Evolutionary conservation across 2,888 invertebrate genomes (phyloP), one percentile per base, ranked within the genome.

Genomic region (Mythimna albipuncta): DNA sequence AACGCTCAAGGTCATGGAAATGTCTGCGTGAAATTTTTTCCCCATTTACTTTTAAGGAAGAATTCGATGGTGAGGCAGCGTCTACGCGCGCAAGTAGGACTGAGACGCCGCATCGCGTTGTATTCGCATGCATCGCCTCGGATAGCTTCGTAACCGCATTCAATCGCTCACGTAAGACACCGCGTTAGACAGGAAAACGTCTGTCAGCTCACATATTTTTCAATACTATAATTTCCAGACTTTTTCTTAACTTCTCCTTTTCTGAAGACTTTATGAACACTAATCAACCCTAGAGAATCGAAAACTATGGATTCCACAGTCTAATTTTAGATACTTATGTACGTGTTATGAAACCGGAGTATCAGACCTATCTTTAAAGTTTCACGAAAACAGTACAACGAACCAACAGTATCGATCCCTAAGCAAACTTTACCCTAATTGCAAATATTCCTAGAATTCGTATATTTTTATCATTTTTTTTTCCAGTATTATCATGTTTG

Each of bases 401-500:
- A 54, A 57, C 9, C 9, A 65, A 63, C 54, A 55, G 41, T 58
- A 65, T 74, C 26, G 26, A 63, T 65, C 11, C 38, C 54, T 35
- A 50, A 41, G 26, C 64, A 35, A 67, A 69, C 35, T 32, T 52
- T 6, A 38, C 54, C 19, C 41, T 21, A 9, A 50, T 55, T 38
- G n/a, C 32, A 59, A 41, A 26, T 50, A 13, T 62, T 55, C 77
- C 11, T 35, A 64, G 55, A 52, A 68, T 38, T 57, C 26, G 11
- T 6, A 52, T 13, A 26, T 58, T 19, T 41, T 65, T 58, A 54
- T 35, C 26, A 26, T 32, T 21, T 21, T 32, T 67, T 61, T 52
- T 72, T 72, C 35, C 11, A 11, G 21, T 57, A 19, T 47, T 58
- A 50, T 50, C 41, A 10, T 68, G 3, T 76, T 61, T 55, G 50